These are phyloP conservation scores for Nycticebus coucang DNA, from an alignment of 2,113 vertebrate genomes.

Conservation along the genomic window DNA sequence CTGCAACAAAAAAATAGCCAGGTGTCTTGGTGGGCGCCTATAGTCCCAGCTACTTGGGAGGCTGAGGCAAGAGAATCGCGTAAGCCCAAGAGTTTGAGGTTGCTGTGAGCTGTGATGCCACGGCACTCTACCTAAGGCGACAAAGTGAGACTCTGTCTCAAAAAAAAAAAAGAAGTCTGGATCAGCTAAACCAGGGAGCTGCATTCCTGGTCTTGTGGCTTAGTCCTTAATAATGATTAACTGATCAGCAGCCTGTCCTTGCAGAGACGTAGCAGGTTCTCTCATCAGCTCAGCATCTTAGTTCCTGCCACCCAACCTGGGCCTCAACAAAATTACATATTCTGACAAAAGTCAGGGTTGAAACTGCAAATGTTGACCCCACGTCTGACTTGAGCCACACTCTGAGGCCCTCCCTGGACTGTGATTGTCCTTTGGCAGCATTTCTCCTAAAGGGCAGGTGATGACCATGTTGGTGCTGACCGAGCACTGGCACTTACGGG, in stretches of 20 bases:
- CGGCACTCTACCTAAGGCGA: too few species aligned
- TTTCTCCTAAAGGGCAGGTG: fast-evolving
- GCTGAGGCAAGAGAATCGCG: too few species aligned
- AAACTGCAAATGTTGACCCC: neutral
- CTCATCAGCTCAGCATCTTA: neutral
- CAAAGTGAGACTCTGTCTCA: too few species aligned
- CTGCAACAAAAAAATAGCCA: too few species aligned
- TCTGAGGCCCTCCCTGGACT: neutral
- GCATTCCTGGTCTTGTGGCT: neutral
- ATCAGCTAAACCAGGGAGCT: neutral
- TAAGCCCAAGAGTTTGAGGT: too few species aligned
- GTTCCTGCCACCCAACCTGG: neutral
- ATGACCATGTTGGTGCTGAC: fast-evolving
- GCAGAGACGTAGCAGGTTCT: neutral
- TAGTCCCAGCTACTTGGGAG: too few species aligned
- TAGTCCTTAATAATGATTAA: neutral
- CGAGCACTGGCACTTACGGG: neutral
- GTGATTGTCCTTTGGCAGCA: fast-evolving
- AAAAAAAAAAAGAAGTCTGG: neutral
- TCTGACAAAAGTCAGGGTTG: neutral
- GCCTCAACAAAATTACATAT: neutral
- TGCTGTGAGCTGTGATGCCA: too few species aligned
- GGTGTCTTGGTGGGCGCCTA: too few species aligned
- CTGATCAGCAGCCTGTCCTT: neutral
- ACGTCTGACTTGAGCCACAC: neutral